Conservation (phyloP, 2,797 vertebrate species). For the Macroramphosus scolopax region DNA sequence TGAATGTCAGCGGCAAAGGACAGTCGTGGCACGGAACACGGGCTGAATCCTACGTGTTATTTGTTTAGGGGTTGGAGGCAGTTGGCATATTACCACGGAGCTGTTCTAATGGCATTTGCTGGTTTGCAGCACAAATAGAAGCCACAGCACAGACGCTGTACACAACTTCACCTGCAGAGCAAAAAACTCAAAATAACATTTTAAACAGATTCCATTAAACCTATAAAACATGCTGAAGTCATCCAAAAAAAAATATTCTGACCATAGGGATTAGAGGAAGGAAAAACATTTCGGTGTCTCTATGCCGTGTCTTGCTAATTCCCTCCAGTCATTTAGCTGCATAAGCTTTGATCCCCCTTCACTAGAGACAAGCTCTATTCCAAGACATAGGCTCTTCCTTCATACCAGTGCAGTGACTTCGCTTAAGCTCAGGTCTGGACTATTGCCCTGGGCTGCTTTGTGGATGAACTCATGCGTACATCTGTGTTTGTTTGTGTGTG, state of each 20-base stretch:
- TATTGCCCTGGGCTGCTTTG: conserved; percentile 76
- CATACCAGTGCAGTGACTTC: conserved; percentile 65
- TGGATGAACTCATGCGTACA: conserved; percentile 73
- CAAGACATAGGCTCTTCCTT: conserved; percentile 62
- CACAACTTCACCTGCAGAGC: conserved; percentile 58
- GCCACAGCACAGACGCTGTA: conserved; percentile 15
- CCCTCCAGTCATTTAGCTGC: conserved; percentile 58
- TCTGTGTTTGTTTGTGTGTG: conserved; percentile 79
- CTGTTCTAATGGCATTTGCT: conserved; percentile 54
- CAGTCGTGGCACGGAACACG: conserved; percentile 51
- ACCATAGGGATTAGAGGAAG: conserved; percentile 52
- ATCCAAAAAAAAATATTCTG: conserved; percentile 51
- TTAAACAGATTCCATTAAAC: conserved; percentile 49
- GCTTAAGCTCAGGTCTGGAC: conserved; percentile 70
- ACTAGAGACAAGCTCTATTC: conserved; percentile 56
- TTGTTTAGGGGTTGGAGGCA: conserved; percentile 67
- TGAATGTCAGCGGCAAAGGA: conserved; percentile 78
- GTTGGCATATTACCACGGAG: conserved; percentile 58
- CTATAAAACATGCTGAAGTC: conserved; percentile 51
- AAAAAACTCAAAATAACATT: conserved; percentile 50
- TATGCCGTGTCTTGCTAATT: conserved; percentile 61
- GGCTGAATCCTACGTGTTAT: conserved; percentile 67
- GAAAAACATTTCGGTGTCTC: conserved; percentile 64
- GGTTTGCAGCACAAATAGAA: conserved; percentile 33
- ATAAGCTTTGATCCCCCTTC: conserved; percentile 64